These are phyloP conservation scores for Uromys caudimaculatus DNA, from an alignment of 2,797 vertebrate species.

Conservation along the genomic window DNA sequence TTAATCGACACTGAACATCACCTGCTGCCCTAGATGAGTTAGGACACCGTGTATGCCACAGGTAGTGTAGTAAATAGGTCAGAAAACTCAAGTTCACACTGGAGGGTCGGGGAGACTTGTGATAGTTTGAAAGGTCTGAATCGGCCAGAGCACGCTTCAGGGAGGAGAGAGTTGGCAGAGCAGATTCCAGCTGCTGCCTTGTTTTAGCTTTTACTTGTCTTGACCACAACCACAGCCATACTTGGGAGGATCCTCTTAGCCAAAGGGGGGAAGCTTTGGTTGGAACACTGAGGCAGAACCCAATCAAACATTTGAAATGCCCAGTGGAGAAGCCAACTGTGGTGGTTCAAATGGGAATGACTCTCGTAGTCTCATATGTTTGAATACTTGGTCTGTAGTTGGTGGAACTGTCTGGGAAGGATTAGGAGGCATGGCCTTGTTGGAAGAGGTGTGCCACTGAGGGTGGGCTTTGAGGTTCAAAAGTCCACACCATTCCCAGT, in stretches of 20 bases:
- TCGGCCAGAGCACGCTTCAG: neutral
- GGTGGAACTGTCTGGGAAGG: neutral
- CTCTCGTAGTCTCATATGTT: neutral
- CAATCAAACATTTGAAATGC: neutral
- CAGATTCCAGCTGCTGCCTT: neutral
- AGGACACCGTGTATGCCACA: neutral
- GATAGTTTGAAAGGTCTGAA: neutral
- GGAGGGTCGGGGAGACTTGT: neutral
- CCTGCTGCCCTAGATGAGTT: neutral
- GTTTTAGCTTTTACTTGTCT: neutral
- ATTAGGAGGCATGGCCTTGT: neutral
- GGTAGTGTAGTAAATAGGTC: neutral
- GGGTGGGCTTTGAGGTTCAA: neutral
- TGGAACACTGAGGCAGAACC: neutral
- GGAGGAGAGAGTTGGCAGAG: fast-evolving
- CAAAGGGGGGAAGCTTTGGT: neutral
- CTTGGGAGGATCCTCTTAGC: neutral
- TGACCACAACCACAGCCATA: neutral
- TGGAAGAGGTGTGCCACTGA: neutral
- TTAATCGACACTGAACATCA: neutral
- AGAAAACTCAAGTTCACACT: neutral
- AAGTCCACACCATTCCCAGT: neutral
- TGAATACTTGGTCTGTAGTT: neutral
- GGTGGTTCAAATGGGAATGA: neutral
- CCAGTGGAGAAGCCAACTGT: too few relatives aligned